Evolutionary conservation across 2,113 vertebrate species (phyloP).

Genomic region (Chaetodon auriga): DNA sequence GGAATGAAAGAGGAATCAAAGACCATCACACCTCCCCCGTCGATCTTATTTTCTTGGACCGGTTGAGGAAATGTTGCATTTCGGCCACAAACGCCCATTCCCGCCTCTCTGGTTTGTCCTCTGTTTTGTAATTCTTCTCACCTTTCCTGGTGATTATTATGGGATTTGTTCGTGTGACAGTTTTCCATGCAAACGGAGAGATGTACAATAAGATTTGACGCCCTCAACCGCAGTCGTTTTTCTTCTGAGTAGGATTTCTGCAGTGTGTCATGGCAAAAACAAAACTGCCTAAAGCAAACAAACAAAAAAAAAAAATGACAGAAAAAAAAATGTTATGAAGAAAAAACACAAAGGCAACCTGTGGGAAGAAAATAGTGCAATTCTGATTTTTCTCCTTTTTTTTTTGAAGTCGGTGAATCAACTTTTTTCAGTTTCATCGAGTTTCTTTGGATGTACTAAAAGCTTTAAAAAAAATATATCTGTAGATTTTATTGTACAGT

Average conservation of each 20-base stretch:
- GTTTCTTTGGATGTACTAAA: constrained; percentile 79
- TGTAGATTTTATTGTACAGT: constrained; percentile 86
- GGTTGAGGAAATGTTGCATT: constrained; percentile 3
- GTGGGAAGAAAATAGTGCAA: constrained; percentile 58
- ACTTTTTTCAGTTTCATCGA: constrained; percentile 43
- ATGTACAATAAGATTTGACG: constrained; percentile 61
- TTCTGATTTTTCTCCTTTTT: constrained; percentile 33
- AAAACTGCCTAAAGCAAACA: constrained; percentile 52
- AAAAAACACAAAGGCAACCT: constrained; percentile 25
- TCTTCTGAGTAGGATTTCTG: constrained; percentile 58
- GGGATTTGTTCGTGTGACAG: constrained; percentile 28
- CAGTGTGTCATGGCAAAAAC: constrained; percentile 41
- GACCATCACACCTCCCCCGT: not conserved
- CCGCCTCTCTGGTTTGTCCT: constrained; percentile 1
- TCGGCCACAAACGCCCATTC: not conserved
- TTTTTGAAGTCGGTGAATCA: constrained; percentile 50
- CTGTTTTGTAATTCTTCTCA: not conserved
- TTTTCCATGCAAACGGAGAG: constrained; percentile 30
- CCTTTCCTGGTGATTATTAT: constrained; percentile 27
- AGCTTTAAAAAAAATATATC: constrained; percentile 81
- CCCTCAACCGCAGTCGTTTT: constrained; percentile 48
- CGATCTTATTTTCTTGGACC: not conserved
- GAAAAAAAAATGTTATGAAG: constrained; percentile 36
- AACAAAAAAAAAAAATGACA: constrained; percentile 9
- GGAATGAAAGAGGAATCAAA: not conserved